Conservation (phyloP, 2,113 vertebrate species). For the Corynorhinus townsendii region DNA sequence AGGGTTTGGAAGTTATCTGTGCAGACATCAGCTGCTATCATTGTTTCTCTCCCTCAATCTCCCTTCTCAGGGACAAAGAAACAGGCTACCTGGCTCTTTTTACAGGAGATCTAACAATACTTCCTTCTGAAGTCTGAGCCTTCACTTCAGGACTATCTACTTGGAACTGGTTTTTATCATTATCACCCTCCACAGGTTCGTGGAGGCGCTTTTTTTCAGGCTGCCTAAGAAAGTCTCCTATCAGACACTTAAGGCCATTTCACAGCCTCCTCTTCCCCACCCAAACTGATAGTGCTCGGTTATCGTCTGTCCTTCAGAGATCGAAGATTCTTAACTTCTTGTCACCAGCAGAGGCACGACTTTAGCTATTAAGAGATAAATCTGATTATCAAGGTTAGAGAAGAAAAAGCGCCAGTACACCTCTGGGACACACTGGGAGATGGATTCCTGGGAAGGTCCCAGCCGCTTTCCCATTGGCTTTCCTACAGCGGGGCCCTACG, state of each 20-base stretch:
- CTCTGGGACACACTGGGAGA: background rate
- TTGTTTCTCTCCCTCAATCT: background rate
- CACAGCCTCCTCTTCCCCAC: conserved; percentile 56
- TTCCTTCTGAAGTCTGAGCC: background rate
- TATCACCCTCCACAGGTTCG: conserved; percentile 35
- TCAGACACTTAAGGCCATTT: conserved; percentile 70
- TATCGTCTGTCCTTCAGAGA: conserved; percentile 62
- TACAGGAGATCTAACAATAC: background rate
- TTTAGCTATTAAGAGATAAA: conserved; percentile 64
- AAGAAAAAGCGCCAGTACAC: background rate
- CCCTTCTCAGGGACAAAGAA: background rate
- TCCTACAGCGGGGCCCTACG: background rate
- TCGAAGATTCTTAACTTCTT: conserved; percentile 74
- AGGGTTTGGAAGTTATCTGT: background rate
- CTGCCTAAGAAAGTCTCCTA: conserved; percentile 59
- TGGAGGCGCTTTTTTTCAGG: conserved; percentile 31
- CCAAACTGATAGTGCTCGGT: conserved; percentile 52
- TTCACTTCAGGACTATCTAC: conserved; percentile 12
- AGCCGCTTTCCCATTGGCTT: background rate
- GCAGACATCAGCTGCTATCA: background rate
- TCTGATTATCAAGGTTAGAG: conserved; percentile 54
- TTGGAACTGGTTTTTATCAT: conserved; percentile 49
- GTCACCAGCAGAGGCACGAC: conserved; percentile 63
- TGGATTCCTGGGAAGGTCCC: background rate
- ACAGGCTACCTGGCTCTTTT: background rate